Evolutionary conservation across 2,888 invertebrate species (phyloP), one percentile per base, ranked within the genome.

Genomic region (Amphipoea oculea): DNA sequence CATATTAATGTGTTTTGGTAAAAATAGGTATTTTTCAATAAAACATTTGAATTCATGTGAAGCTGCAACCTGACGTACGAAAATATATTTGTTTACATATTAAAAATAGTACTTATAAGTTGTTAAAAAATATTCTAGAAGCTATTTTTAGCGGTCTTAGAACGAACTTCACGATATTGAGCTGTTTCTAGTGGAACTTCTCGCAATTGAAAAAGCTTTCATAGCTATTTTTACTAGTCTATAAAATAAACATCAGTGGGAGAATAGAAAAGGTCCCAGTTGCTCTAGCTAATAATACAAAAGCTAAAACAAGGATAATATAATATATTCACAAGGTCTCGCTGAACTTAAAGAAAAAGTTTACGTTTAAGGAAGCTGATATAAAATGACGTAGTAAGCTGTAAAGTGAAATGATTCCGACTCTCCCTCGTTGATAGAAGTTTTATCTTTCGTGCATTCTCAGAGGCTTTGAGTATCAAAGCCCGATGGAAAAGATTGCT

Each of bases 391-490:
- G 89, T 90, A 94, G 92, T 87, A 87, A 86, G 89, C 89, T 90
- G 89, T 90, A 91, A 94, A 92, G 89, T 92, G 92, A 91, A 93
- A 92, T 92, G 92, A 92, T 93, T 92, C 90, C 87, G 91, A 89
- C 81, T 89, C 89, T 94, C 93, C 93, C 92, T 57, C 78, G 93
- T 83, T 91, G 90, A 92, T 90, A 89, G 86, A 94, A 94, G 91
- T 95, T 94, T 94, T 87, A 89, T 90, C 85, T 91, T 92, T 89
- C 92, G 90, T 90, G 87, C 89, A 89, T 92, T 92, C 86, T 92
- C 90, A 4, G 81, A 89, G 91, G 91, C 86, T 93, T 92, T 92
- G 85, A 90, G 90, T 93, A 93, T 93, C 92, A 90, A 87, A 70
- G 70, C 76, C 78, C 51, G 54, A 81, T 77, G 60, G 70, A 70